Percentiles rank a stretch among this genome's conserved stretches.
Conservation (phyloP, 2,888 invertebrate species). For the Spialia ferax region DNA sequence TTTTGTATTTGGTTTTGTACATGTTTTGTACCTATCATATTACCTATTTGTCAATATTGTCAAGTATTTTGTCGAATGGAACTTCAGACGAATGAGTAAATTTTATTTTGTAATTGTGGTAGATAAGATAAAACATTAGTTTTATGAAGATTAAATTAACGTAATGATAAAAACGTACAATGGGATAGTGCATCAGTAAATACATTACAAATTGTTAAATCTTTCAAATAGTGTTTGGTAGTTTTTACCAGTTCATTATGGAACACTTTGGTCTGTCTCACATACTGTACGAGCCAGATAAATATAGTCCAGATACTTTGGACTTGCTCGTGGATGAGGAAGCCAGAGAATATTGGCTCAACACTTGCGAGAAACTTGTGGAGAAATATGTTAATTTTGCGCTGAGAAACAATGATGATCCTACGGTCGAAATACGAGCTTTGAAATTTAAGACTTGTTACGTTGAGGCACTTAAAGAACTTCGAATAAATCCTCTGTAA, state of each 20-base stretch:
- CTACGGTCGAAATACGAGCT: slow-evolving; percentile 92
- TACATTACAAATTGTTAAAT: slow-evolving; percentile 52
- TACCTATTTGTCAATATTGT: too few relatives aligned
- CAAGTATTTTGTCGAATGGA: too few relatives aligned
- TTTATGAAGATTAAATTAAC: slow-evolving; percentile 59
- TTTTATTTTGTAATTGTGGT: slow-evolving; percentile 48
- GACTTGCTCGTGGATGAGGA: slow-evolving; percentile 95
- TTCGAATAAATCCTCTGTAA: slow-evolving; percentile 93
- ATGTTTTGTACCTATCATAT: too few relatives aligned
- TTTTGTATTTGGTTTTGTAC: too few relatives aligned
- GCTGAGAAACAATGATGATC: slow-evolving; percentile 90
- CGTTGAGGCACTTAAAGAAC: slow-evolving; percentile 91
- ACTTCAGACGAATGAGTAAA: too few relatives aligned
- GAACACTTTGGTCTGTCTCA: slow-evolving; percentile 80
- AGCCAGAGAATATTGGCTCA: slow-evolving; percentile 97
- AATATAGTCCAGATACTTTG: slow-evolving; percentile 96
- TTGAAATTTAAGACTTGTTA: slow-evolving; percentile 94
- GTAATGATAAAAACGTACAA: slow-evolving; percentile 69
- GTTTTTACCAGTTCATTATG: slow-evolving; percentile 61
- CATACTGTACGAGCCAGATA: slow-evolving; percentile 91
- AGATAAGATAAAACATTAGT: slow-evolving; percentile 64
- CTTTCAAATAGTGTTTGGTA: slow-evolving; percentile 40
- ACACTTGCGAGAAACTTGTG: slow-evolving; percentile 95
- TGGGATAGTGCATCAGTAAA: slow-evolving; percentile 67
- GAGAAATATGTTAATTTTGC: slow-evolving; percentile 95